Conservation (phyloP, 2,888 invertebrate species). For the Glyphotaelius pellucidus region DNA sequence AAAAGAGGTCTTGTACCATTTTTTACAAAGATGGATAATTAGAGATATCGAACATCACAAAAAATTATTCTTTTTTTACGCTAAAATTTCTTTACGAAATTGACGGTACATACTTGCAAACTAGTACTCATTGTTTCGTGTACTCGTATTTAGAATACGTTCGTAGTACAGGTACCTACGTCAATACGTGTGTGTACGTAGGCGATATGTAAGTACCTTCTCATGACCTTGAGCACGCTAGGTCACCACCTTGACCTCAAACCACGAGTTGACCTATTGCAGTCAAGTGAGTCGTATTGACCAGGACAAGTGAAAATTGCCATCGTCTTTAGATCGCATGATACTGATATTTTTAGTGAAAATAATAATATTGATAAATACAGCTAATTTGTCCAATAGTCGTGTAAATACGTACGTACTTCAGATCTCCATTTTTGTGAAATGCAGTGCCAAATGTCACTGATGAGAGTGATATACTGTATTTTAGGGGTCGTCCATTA, state of each 20-base stretch:
- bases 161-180: not conserved
- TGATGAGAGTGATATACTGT: not conserved
- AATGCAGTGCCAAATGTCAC: too few species aligned
- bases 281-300: not conserved
- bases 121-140: not conserved
- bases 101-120: not conserved
- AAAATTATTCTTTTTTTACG: not conserved
- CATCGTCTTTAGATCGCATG: not conserved
- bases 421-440: not conserved
- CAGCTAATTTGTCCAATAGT: not conserved
- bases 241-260: conserved; percentile 22
- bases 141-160: not conserved
- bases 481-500: too few species aligned
- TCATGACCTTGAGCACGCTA: not conserved
- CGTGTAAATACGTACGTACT: not conserved
- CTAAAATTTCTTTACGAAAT: not conserved
- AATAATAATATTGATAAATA: not conserved
- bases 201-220: not conserved
- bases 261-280: not conserved
- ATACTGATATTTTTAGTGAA: not conserved
- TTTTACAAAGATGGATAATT: not conserved
- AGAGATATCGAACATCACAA: not conserved
- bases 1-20: not conserved
- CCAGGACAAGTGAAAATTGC: not conserved
- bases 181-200: not conserved